Evolutionary conservation across 1,140 invertebrate species (phyloP).

Genomic region (Achroia grisella): DNA sequence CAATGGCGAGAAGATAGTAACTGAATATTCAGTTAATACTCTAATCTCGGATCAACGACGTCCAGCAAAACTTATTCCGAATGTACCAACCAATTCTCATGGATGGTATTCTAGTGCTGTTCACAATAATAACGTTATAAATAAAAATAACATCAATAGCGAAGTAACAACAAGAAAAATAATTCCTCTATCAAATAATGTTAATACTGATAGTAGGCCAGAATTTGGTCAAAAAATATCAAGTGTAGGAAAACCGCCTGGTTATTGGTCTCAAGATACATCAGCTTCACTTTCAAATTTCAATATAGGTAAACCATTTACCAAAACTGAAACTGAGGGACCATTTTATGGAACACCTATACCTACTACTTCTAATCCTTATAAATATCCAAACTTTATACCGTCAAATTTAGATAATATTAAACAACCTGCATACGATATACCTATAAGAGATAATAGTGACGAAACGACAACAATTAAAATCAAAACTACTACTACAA

Average conservation of each 20-base stretch:
- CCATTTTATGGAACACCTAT: slow-evolving; percentile 15
- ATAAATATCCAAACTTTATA: slow-evolving; percentile 44
- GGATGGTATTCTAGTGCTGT: slow-evolving; percentile 63
- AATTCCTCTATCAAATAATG: slow-evolving; percentile 61
- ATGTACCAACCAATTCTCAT: slow-evolving; percentile 58
- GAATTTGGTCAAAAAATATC: slow-evolving; percentile 60
- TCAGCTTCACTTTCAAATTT: slow-evolving; percentile 26
- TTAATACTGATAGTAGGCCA: slow-evolving; percentile 34
- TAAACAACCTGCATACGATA: slow-evolving; percentile 62
- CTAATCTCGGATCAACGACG: slow-evolving; percentile 24
- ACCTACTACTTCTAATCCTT: slow-evolving; percentile 28
- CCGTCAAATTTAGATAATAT: slow-evolving; percentile 43
- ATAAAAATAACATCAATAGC: slow-evolving; percentile 49
- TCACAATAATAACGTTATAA: slow-evolving; percentile 47
- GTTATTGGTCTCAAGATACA: slow-evolving; percentile 40
- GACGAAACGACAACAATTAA: slow-evolving; percentile 42
- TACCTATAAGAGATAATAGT: slow-evolving; percentile 58
- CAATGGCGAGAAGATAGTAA: slow-evolving; percentile 25
- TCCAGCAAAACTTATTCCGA: slow-evolving; percentile 40
- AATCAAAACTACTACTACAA: slow-evolving; percentile 15
- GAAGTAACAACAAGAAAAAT: slow-evolving; percentile 59
- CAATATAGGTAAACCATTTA: slow-evolving; percentile 51
- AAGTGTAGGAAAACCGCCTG: slow-evolving; percentile 39
- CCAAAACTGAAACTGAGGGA: slow-evolving; percentile 32
- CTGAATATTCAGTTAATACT: slow-evolving; percentile 22